Percentiles rank a stretch among this genome's conserved stretches.
phyloP scores from a whole-genome alignment of 64 coral and sea anemone species.

The Trachythela sp. region DNA sequence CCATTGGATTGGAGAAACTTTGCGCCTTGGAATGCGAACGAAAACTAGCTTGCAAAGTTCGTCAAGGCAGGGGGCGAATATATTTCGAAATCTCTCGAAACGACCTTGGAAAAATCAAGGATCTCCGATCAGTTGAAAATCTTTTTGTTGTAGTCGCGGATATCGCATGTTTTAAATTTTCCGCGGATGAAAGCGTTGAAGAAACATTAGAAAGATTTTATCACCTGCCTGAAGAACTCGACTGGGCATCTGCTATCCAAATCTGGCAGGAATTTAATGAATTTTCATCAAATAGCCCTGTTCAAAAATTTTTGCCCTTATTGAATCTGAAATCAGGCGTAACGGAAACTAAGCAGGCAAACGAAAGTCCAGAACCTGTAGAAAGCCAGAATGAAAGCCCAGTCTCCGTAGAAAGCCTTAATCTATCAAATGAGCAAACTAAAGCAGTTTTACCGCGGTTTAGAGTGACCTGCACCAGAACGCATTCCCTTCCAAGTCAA shows the following conservation, averaged over 20 bases:
- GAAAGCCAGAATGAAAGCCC: not conserved
- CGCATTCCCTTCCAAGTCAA: constrained; percentile 22
- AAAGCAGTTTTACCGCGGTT: constrained; percentile 45
- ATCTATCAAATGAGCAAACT: not conserved
- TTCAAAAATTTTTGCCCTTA: not conserved
- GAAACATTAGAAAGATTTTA: constrained; percentile 65
- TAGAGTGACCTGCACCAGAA: constrained; percentile 69
- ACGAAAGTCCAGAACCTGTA: not conserved
- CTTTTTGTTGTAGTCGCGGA: constrained; percentile 76
- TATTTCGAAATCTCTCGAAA: constrained; percentile 69
- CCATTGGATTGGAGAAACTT: constrained; percentile 71
- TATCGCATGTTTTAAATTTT: constrained; percentile 40
- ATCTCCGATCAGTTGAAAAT: constrained; percentile 73
- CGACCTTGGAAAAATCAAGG: constrained; percentile 46
- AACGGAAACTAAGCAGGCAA: not conserved
- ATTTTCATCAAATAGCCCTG: not conserved
- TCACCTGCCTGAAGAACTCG: constrained; percentile 47
- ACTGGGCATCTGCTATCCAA: constrained; percentile 58
- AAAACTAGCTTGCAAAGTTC: constrained; percentile 64
- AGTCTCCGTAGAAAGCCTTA: not conserved
- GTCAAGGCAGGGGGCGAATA: constrained; percentile 68
- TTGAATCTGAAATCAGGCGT: not conserved
- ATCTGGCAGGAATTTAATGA: constrained; percentile 74
- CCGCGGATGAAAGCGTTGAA: constrained; percentile 38
- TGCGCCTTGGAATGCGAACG: constrained; percentile 64